Conservation (phyloP, 2,888 invertebrate species). For the Scrobipalpa atriplicella region DNA sequence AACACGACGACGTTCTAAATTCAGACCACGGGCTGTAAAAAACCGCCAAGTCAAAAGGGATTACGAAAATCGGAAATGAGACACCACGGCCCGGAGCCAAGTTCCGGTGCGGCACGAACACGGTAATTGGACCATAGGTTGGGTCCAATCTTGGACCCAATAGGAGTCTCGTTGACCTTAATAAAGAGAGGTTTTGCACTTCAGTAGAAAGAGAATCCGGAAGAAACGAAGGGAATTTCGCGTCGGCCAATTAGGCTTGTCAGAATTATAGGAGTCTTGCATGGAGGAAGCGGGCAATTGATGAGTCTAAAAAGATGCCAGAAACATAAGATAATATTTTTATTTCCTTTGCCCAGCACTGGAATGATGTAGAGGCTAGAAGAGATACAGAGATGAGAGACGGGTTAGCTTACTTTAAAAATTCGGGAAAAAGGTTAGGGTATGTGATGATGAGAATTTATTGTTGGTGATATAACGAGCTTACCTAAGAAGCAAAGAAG, state of each 20-base stretch:
- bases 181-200: conserved; percentile 44
- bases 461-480: too few species aligned
- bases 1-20: background rate
- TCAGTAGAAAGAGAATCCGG: conserved; percentile 42
- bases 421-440: too few species aligned
- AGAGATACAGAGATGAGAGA: too few species aligned
- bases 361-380: too few species aligned
- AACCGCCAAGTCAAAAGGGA: conserved; percentile 13
- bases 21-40: conserved; percentile 14
- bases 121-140: conserved; percentile 27
- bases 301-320: background rate
- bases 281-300: background rate
- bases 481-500: too few species aligned
- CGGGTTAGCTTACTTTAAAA: too few species aligned
- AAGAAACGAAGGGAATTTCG: conserved; percentile 37
- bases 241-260: conserved; percentile 43
- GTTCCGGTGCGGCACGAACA: conserved; percentile 12
- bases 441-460: too few species aligned
- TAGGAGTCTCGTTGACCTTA: conserved; percentile 42
- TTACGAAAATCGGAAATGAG: conserved; percentile 23
- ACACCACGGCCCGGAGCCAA: conserved; percentile 18
- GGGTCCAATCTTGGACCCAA: conserved; percentile 30
- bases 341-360: too few species aligned
- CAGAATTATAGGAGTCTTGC: conserved; percentile 36
- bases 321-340: too few species aligned